Percentiles rank a stretch among this genome's conserved stretches.
These are phyloP conservation scores for Tangara arthus DNA, from an alignment of 2,797 vertebrate species.

Conservation along the genomic window DNA sequence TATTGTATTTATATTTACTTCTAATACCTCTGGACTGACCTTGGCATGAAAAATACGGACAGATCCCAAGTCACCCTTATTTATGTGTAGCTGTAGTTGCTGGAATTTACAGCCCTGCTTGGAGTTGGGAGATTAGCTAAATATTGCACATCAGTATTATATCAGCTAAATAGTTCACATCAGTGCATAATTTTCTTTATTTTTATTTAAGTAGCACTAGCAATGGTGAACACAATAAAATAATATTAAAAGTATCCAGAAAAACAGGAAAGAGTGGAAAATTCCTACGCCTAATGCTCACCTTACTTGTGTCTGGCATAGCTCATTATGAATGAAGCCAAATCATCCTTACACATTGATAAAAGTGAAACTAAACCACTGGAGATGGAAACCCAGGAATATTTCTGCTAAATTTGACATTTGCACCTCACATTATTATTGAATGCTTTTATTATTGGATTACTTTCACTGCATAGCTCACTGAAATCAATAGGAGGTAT, in stretches of 20 bases:
- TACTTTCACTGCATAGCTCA: neutral
- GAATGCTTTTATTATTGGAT: neutral
- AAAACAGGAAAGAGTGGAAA: constrained; percentile 37
- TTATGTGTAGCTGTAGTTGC: constrained; percentile 25
- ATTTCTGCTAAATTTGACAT: constrained; percentile 18
- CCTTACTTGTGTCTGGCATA: neutral
- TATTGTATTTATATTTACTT: neutral
- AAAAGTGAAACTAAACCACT: neutral
- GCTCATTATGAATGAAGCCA: neutral
- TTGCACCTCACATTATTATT: neutral
- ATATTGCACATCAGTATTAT: constrained; percentile 30
- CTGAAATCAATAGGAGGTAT: constrained; percentile 21
- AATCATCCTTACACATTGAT: neutral
- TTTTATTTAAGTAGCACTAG: neutral
- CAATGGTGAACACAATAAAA: neutral
- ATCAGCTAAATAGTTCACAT: constrained; percentile 57
- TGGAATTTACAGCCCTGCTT: constrained; percentile 60
- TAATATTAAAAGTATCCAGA: neutral
- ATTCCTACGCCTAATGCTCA: neutral
- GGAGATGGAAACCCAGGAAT: neutral
- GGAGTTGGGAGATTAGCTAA: constrained; percentile 69
- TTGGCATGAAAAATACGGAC: neutral
- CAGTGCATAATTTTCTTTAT: neutral
- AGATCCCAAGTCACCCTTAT: neutral
- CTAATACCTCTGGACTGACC: neutral